These are phyloP conservation scores for Eptesicus fuscus DNA, from an alignment of 2,113 vertebrate genomes.

Conservation along the genomic window DNA sequence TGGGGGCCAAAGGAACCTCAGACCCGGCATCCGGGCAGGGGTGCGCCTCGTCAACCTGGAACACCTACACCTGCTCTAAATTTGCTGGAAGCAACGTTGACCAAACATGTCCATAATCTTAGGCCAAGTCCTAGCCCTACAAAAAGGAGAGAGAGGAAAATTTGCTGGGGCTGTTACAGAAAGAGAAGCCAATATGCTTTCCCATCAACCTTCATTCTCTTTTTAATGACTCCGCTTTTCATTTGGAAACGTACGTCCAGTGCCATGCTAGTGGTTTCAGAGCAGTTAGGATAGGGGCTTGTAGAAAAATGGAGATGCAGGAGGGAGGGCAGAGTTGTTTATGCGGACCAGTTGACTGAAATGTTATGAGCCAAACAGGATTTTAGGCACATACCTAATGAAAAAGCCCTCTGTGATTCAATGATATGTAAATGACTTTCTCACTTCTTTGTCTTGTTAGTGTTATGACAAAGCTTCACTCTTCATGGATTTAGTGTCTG, in stretches of 20 bases:
- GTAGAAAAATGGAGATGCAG: neutral
- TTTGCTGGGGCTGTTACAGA: neutral
- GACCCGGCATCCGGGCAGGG: neutral
- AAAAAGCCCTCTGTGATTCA: neutral
- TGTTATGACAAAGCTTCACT: neutral
- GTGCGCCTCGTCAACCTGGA: neutral
- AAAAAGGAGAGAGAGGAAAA: neutral
- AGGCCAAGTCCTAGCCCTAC: neutral
- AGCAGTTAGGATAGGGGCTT: neutral
- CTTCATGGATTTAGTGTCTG: neutral
- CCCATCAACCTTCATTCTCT: neutral
- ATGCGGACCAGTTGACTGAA: neutral
- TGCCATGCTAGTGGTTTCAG: neutral
- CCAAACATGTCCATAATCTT: neutral
- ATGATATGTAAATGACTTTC: neutral
- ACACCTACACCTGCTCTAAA: neutral
- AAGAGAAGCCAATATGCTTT: neutral
- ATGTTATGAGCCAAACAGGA: neutral
- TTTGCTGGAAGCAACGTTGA: neutral
- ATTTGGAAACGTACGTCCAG: neutral
- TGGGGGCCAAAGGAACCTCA: neutral
- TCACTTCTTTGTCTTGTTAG: neutral
- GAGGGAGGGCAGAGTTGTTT: neutral
- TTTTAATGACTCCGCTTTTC: neutral
- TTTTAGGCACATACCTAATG: neutral